Percentiles rank a stretch among this genome's conserved stretches.
These are phyloP conservation scores for Euschistus heros DNA, from an alignment of 1,140 invertebrate genomes.

Conservation along the genomic window DNA sequence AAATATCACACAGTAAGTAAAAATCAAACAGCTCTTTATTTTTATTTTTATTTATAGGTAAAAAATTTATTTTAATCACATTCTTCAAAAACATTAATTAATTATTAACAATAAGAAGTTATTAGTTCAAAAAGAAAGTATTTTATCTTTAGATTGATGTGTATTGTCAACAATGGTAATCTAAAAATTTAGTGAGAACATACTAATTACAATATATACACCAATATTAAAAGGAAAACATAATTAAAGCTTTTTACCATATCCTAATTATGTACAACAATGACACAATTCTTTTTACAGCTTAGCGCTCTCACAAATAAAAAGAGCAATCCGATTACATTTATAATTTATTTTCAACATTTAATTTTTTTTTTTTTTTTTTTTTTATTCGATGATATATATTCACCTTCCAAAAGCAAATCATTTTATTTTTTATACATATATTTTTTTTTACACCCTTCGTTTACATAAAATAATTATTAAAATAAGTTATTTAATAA, in stretches of 20 bases:
- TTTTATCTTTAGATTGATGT: background rate
- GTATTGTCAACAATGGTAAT: background rate
- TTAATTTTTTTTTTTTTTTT: too few relatives aligned
- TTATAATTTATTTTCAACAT: too few relatives aligned
- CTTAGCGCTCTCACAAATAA: too few relatives aligned
- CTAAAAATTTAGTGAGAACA: background rate
- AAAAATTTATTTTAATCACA: background rate
- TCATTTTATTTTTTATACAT: background rate
- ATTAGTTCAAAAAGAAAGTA: background rate
- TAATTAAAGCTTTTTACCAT: conserved; percentile 5
- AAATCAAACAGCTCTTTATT: conserved; percentile 1
- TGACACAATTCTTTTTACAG: too few relatives aligned
- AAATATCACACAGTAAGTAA: background rate
- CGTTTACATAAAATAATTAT: background rate
- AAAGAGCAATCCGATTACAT: too few relatives aligned
- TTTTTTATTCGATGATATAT: too few relatives aligned
- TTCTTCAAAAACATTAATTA: background rate
- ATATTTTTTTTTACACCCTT: background rate
- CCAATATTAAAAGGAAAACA: background rate
- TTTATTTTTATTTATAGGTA: background rate
- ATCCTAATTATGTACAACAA: background rate
- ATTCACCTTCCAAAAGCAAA: too few relatives aligned
- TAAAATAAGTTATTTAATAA: background rate
- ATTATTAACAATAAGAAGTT: background rate
- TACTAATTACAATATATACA: conserved; percentile 3